Percentiles rank a stretch among this genome's conserved stretches.
phyloP scores from a whole-genome alignment of 2,113 vertebrate genomes.

The Muntiacus reevesi region DNA sequence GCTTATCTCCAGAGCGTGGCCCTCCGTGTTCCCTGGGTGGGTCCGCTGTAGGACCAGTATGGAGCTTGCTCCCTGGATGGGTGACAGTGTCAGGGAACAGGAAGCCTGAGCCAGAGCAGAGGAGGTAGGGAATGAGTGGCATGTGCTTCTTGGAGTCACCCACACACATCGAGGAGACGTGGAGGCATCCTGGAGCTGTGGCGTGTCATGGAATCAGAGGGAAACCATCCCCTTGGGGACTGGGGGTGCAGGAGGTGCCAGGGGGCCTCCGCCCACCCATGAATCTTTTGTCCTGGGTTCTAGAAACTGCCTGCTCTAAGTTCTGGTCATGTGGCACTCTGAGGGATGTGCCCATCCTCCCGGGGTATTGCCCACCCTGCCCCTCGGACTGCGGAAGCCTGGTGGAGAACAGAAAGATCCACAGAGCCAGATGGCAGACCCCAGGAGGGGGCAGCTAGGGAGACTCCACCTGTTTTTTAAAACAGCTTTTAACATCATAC shows the following conservation, averaged over 20 bases:
- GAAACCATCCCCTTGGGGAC: neutral
- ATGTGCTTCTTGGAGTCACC: neutral
- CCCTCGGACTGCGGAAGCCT: neutral
- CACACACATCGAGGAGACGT: neutral
- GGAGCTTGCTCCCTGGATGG: neutral
- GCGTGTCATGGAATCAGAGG: neutral
- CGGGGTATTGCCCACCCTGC: neutral
- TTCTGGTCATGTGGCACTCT: neutral
- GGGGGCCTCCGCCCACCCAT: neutral
- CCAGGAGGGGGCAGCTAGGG: neutral
- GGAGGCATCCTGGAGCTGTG: neutral
- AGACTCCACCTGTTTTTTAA: neutral
- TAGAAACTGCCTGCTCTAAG: neutral
- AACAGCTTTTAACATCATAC: neutral
- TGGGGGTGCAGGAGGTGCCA: fast-evolving
- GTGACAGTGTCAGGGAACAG: neutral
- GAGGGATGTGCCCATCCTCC: neutral
- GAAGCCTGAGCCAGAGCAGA: neutral
- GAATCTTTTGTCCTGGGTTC: neutral
- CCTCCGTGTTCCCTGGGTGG: neutral
- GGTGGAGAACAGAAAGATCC: neutral
- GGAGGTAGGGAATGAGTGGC: neutral
- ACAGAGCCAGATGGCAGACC: neutral
- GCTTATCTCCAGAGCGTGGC: neutral
- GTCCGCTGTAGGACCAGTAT: neutral